Base-by-base conservation (phyloP, 2,888 invertebrate genomes). In the Andrena minutula region DNA sequence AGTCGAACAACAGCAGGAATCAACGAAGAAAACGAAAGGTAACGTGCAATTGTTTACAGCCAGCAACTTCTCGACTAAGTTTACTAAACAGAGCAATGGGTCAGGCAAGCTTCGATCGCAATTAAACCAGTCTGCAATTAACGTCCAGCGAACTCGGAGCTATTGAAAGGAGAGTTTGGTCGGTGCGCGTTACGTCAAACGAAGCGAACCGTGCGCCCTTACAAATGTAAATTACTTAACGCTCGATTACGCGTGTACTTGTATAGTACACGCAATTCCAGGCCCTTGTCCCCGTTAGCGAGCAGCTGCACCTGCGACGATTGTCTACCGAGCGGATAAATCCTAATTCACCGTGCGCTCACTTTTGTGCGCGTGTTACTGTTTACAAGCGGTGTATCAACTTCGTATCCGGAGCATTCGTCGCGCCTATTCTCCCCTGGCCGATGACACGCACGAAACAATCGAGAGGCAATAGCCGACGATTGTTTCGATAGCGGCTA, bases 251-350 rank as follows among this genome's bases (percentile, higher is more conserved):
- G 58, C 84, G 73, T 70, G 83, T 79, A 78, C 76, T 70, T 63
- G 75, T 76, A 32, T 32, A 30, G 51, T 47, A 20, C 30, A 78
- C 63, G 74, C 73, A 65, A 83, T 79, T 83, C 35, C 53, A 65
- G 73, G 71, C 80, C 82, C 86, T 83, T 79, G 88, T 86, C 76
- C 88, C 61, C 83, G 75, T 86, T 88, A 75, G 28, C 35, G 58
- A 71, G 41, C 30, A 66, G 79, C 87, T 88, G 88, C 87, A 87
- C 87, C 88, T 88, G 87, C 69, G 60, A 51, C 83, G 81, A 88
- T 87, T 88, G 81, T 86, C 61, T 75, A 75, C 53, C 47, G 61
- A 49, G 68, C 75, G 75, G 74, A 75, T 79, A 78, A 70, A 63
- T 82, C 82, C 82, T 58, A 87, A 87, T 85, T 86, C 75, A 85